Evolutionary conservation across 2,797 vertebrate species (phyloP).

Genomic region (Agapornis canus): DNA sequence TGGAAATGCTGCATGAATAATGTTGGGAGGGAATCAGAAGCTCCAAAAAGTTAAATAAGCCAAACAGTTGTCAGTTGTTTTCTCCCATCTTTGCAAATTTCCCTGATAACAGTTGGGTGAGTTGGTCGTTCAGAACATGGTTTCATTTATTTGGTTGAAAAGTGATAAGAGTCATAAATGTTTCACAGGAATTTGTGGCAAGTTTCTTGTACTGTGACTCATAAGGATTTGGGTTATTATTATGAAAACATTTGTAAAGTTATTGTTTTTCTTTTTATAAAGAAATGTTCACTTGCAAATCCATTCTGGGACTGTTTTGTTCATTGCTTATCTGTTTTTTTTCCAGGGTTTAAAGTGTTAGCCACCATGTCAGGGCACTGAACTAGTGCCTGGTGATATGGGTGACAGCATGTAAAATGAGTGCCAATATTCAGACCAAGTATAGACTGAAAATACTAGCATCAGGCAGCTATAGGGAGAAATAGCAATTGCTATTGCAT

Average conservation of each 20-base stretch:
- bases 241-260: slow-evolving; percentile 17
- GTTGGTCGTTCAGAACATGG: background rate
- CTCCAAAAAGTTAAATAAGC: background rate
- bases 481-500: background rate
- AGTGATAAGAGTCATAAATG: background rate
- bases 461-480: background rate
- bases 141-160: background rate
- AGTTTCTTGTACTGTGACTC: background rate
- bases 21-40: background rate
- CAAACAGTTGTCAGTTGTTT: background rate
- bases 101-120: background rate
- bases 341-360: background rate
- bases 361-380: background rate
- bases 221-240: background rate
- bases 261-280: background rate
- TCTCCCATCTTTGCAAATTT: background rate
- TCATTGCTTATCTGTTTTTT: background rate
- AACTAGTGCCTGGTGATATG: background rate
- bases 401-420: background rate
- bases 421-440: background rate
- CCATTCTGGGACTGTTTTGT: background rate
- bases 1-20: slow-evolving; percentile 20
- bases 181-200: background rate
- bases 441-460: background rate
- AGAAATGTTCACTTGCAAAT: background rate